A percentile compares a stretch with the other conserved stretches of the same genome.
These are phyloP conservation scores for Nebria brevicollis DNA, from an alignment of 2,888 invertebrate genomes.

Conservation along the genomic window DNA sequence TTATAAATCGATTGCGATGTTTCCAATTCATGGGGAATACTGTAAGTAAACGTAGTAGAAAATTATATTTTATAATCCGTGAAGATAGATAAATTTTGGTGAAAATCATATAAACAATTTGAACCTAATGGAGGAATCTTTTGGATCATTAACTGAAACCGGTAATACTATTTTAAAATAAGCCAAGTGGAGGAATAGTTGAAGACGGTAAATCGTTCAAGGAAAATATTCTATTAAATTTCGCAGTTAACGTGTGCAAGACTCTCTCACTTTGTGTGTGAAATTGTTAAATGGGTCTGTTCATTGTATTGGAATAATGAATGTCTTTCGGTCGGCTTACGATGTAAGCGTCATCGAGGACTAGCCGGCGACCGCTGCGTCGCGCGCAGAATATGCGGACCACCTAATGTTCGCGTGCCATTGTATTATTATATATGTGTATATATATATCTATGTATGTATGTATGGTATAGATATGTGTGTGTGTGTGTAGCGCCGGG, in stretches of 20 bases:
- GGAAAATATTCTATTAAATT: slow-evolving; percentile 46
- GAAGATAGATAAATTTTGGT: background rate
- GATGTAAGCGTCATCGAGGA: slow-evolving; percentile 5
- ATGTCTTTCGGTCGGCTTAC: slow-evolving; percentile 58
- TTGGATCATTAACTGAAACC: slow-evolving; percentile 36
- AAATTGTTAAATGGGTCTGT: slow-evolving; percentile 63
- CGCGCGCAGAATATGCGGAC: background rate
- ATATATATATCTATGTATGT: background rate
- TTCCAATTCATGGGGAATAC: too few relatives aligned
- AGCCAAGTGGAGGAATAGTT: background rate
- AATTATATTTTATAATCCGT: too few relatives aligned
- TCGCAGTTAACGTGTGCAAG: slow-evolving; percentile 55
- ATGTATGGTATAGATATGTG: background rate
- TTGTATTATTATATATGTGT: background rate
- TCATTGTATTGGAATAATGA: slow-evolving; percentile 63
- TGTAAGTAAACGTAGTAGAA: too few relatives aligned
- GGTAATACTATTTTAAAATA: slow-evolving; percentile 36
- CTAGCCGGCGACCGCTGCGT: background rate
- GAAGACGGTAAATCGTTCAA: slow-evolving; percentile 35
- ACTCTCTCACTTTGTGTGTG: slow-evolving; percentile 56
- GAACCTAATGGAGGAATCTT: background rate
- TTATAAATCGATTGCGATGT: too few relatives aligned
- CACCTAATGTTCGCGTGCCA: background rate
- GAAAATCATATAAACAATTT: slow-evolving; percentile 2
- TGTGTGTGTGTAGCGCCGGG: background rate